Evolutionary conservation across 2,888 invertebrate species (phyloP), one percentile per base, ranked within the genome.

Genomic region (Melieria crassipennis): DNA sequence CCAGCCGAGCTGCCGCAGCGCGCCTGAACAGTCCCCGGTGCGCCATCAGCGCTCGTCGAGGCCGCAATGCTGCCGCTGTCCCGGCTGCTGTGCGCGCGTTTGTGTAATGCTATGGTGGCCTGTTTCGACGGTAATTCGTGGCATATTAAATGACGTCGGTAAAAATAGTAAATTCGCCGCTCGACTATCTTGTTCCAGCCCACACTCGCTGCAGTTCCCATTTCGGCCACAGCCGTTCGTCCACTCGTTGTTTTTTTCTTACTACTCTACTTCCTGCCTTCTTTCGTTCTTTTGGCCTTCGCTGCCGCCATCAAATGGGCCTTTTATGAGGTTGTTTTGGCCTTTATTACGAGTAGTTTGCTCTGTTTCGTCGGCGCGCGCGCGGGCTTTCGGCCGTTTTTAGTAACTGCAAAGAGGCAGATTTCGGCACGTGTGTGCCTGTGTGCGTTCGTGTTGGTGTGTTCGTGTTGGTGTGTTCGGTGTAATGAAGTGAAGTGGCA

Each of bases 281-380:
- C 50, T 50, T 50, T 50, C 50, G 7, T 11, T 50, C 50, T 50
- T 3, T 10, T 11, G 9, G 7, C 50, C 11, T 11, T 50, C 50
- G 7, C 50, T 50, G 9, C 50, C 3, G 11, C 50, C 50, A 10
- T 11, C 11, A 67, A 69, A 69, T 61, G 62, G 46, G 62, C 61
- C 69, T 69, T 69, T 69, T 69, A 69, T 69, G 69, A 55, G 69
- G 69, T 69, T 61, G 61, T 69, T 61, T 62, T 69, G 61, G 69
- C 55, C 69, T 62, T 69, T 69, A 62, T 55, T 30, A 30, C 30
- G 61, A 68, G 30, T 30, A 30, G 30, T 30, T 30, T 30, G 30
- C 30, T 30, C 30, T 30, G 30, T 30, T 30, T 30, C 30, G 30
- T 30, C 3, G 30, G 30, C 3, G 30, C 30, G 30, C 30, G 30